A percentile compares a stretch with the other conserved stretches of the same genome.
These are phyloP conservation scores for Loripinus fragilis DNA, from an alignment of 2,888 invertebrate genomes.

Conservation along the genomic window DNA sequence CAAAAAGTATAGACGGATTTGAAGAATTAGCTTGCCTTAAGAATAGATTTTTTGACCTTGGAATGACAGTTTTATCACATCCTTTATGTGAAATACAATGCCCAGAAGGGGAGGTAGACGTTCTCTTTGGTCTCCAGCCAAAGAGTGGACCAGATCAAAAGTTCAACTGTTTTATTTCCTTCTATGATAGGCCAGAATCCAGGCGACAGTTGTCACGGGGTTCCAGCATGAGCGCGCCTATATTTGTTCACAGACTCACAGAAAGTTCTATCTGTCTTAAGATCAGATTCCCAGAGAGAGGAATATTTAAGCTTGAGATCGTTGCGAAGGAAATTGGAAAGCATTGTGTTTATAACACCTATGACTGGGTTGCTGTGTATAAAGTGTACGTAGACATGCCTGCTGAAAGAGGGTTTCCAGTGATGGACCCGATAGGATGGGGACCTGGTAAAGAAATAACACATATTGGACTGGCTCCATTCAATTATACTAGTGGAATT, in stretches of 20 bases:
- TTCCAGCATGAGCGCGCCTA: conserved; percentile 56
- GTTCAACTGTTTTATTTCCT: conserved; percentile 73
- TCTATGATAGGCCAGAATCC: conserved; percentile 62
- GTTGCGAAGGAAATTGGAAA: conserved; percentile 71
- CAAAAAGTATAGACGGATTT: conserved; percentile 69
- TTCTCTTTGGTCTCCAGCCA: conserved; percentile 70
- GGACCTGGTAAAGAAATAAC: conserved; percentile 69
- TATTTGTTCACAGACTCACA: conserved; percentile 69
- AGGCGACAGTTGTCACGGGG: conserved; percentile 59
- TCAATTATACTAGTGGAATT: conserved; percentile 58
- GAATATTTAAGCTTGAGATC: conserved; percentile 76
- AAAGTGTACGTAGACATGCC: conserved; percentile 66
- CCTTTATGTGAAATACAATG: conserved; percentile 69
- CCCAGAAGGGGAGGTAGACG: conserved; percentile 70
- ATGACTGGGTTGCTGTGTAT: conserved; percentile 72
- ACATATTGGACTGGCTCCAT: conserved; percentile 60
- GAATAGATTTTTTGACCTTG: conserved; percentile 77
- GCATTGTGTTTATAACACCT: conserved; percentile 63
- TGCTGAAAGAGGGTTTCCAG: conserved; percentile 72
- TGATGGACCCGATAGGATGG: conserved; percentile 77
- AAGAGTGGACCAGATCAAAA: conserved; percentile 59
- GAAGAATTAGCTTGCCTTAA: conserved; percentile 74
- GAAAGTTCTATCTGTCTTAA: conserved; percentile 65
- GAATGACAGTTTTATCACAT: conserved; percentile 71
- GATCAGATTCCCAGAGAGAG: conserved; percentile 70